Percentiles rank a stretch among this genome's conserved stretches.
Conservation (phyloP, 2,888 invertebrate species). For the Pelosia muscerda region DNA sequence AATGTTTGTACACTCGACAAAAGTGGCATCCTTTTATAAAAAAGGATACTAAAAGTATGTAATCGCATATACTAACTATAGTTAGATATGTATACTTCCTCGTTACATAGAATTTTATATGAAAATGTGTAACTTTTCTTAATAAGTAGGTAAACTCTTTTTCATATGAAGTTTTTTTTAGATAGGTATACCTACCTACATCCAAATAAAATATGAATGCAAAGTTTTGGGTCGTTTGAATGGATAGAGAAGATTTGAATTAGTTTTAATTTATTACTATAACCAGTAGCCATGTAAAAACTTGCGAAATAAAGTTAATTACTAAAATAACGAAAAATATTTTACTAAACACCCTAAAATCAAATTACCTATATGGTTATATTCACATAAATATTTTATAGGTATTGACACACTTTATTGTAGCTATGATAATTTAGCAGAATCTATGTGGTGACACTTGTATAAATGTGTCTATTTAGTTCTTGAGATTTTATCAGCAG, state of each 20-base stretch:
- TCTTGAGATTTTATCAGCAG: slow-evolving; percentile 31
- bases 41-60: too few relatives aligned
- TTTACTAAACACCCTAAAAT: not conserved
- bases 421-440: slow-evolving; percentile 36
- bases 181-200: too few relatives aligned
- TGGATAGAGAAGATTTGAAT: not conserved
- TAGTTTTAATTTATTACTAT: not conserved
- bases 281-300: not conserved
- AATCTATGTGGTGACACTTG: slow-evolving; percentile 30
- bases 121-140: too few relatives aligned
- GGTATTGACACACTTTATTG: slow-evolving; percentile 39
- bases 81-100: too few relatives aligned
- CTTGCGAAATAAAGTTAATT: slow-evolving; percentile 5
- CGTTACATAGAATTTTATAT: too few relatives aligned
- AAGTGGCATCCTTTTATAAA: too few relatives aligned
- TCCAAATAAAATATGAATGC: too few relatives aligned
- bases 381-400: slow-evolving; percentile 31
- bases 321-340: not conserved
- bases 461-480: slow-evolving; percentile 43
- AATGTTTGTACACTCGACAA: too few relatives aligned
- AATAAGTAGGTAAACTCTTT: too few relatives aligned
- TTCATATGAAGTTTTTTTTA: too few relatives aligned
- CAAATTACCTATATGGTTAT: not conserved
- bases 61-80: too few relatives aligned
- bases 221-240: too few relatives aligned